Evolutionary conservation across 2,113 vertebrate genomes (phyloP), one percentile per base, ranked within the genome.

Genomic region (Aegithalos caudatus): DNA sequence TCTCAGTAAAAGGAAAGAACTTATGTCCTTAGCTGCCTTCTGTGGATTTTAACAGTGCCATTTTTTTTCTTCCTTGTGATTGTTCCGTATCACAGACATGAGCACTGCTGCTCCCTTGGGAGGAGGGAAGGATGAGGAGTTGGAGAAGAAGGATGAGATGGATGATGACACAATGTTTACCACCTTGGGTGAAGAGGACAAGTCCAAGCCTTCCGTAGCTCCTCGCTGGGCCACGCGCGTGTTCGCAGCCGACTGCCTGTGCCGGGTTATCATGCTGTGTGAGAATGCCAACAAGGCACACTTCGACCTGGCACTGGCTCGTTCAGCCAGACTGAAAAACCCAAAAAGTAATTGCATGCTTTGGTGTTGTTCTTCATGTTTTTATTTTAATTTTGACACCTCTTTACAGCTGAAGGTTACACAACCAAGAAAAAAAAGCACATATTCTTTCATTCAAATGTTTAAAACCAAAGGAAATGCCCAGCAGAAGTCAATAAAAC

Each of bases 131-230:
- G 99, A 99, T 80, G 98, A 98, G 79, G 99, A 99, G 60, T 97
- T 98, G 0, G 99, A 99, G 96, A 99, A 99, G 97, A 99, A 99
- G 90, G 99, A 99, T 44, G 99, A 99, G 97, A 99, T 99, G 98
- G 99, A 99, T 23, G 99, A 99, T 14, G 99, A 99, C 92, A 99
- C 98, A 58, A 99, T 99, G 99, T 99, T 99, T 96, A 99, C 99
- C 13, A 98, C 98, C 12, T 97, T 99, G 82, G 99, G 99, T 2
- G 99, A 99, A 72, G 99, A 99, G 22, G 99, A 99, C 84, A 99
- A 99, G 95, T 98, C 98, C 22, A 99, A 99, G 95, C 99, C 99
- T 23, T 99, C 98, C 4, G 99, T 99, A 65, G 99, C 99, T 2
- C 99, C 99, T 28, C 99, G 99, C 38, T 99, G 99, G 99, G 99